Conservation (phyloP, 2,113 vertebrate genomes). For the Clarias macrocephalus region DNA sequence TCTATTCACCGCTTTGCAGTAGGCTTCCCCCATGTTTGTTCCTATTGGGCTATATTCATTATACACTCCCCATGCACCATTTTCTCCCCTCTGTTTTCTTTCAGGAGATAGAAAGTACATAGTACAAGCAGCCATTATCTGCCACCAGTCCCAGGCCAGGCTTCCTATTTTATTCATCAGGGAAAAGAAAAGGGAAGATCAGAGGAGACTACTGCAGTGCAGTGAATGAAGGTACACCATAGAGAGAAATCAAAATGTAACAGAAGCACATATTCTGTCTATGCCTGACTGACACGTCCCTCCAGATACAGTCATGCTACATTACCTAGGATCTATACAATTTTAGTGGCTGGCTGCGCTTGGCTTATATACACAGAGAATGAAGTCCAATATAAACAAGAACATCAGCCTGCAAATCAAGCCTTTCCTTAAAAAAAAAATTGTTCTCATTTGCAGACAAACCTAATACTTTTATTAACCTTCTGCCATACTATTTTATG, state of each 20-base stretch:
- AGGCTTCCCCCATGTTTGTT: background rate
- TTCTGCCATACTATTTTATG: background rate
- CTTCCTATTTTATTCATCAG: constrained; percentile 13
- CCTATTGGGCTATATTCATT: constrained; percentile 30
- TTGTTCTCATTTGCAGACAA: background rate
- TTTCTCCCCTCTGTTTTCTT: constrained; percentile 2
- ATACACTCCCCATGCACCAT: constrained; percentile 18
- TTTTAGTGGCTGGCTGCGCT: background rate
- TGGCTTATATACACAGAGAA: background rate
- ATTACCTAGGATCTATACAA: constrained; percentile 2
- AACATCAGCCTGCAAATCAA: constrained; percentile 17
- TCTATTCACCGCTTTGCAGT: constrained; percentile 16
- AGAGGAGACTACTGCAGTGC: constrained; percentile 10
- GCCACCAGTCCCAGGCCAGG: background rate
- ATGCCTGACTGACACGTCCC: background rate
- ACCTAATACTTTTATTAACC: background rate
- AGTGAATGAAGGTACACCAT: background rate
- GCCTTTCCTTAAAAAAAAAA: background rate
- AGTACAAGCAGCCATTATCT: constrained; percentile 1
- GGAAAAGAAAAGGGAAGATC: constrained; percentile 3
- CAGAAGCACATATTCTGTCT: constrained; percentile 6
- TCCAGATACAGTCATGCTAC: constrained; percentile 3
- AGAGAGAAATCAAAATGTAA: constrained; percentile 12
- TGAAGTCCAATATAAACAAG: background rate
- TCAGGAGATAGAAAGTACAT: background rate